A percentile compares a stretch with the other conserved stretches of the same genome.
phyloP scores from a whole-genome alignment of 23 tunicate genomes.

The Clavelina lepadiformis region DNA sequence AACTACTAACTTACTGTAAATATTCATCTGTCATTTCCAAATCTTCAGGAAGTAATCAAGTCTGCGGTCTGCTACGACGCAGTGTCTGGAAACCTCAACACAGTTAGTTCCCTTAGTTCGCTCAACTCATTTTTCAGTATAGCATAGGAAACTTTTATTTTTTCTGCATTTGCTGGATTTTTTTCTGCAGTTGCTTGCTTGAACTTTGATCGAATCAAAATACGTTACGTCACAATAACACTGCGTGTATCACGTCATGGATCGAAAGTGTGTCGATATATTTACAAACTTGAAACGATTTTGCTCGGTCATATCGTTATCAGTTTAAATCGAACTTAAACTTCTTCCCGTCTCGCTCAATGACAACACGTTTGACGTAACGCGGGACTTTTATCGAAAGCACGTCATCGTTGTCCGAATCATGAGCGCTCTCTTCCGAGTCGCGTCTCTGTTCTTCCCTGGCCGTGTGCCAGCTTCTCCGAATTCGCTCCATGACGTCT shows the following conservation, averaged over 20 bases:
- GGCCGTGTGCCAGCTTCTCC: constrained; percentile 56
- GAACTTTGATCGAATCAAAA: too few relatives aligned
- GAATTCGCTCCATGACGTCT: constrained; percentile 48
- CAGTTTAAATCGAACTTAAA: constrained; percentile 39
- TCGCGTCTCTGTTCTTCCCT: constrained; percentile 13
- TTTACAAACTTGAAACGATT: constrained; percentile 9
- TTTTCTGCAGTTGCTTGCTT: too few relatives aligned
- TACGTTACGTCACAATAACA: constrained; percentile 8
- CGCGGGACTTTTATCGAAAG: constrained; percentile 64
- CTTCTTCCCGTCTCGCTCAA: constrained; percentile 48
- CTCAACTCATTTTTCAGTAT: too few relatives aligned
- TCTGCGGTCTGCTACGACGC: too few relatives aligned
- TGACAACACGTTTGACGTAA: constrained; percentile 33
- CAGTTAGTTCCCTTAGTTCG: too few relatives aligned
- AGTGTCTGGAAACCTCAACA: too few relatives aligned
- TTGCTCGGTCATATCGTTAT: neutral
- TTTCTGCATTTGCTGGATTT: too few relatives aligned
- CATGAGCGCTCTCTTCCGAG: constrained; percentile 41
- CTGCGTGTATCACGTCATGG: neutral
- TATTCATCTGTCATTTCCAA: too few relatives aligned
- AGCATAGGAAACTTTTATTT: too few relatives aligned
- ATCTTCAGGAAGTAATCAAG: too few relatives aligned
- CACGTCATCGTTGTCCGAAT: constrained; percentile 33
- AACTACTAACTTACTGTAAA: too few relatives aligned
- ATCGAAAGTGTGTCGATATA: constrained; percentile 6